phyloP scores from a whole-genome alignment of 1,140 invertebrate species.

The Hypothenemus hampei region DNA sequence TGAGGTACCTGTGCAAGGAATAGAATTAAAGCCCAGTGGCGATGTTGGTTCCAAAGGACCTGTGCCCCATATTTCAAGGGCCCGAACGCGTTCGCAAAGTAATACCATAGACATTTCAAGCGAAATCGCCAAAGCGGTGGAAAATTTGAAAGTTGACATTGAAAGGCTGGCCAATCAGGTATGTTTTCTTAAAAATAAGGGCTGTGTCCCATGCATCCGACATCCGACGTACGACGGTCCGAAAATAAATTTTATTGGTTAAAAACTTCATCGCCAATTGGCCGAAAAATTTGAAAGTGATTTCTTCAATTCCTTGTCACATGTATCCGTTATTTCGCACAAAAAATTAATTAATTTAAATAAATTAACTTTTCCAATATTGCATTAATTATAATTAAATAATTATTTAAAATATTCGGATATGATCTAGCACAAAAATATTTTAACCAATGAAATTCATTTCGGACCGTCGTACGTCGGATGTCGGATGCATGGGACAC shows the following conservation, averaged over 20 bases:
- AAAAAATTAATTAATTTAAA: too few species aligned
- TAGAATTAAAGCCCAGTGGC: not conserved
- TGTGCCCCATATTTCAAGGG: slow-evolving; percentile 33
- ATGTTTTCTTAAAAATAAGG: too few species aligned
- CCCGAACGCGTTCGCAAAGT: slow-evolving; percentile 27
- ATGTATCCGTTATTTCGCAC: too few species aligned
- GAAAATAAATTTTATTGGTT: not conserved
- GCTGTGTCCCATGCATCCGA: too few species aligned
- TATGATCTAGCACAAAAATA: too few species aligned
- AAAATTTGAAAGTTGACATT: slow-evolving; percentile 47
- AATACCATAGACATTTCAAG: slow-evolving; percentile 39
- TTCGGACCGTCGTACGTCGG: not conserved
- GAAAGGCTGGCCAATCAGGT: slow-evolving; percentile 46
- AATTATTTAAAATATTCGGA: not conserved
- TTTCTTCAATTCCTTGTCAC: too few species aligned
- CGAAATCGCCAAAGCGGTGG: slow-evolving; percentile 46
- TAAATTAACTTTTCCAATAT: too few species aligned
- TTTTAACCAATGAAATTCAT: not conserved
- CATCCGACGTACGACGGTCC: too few species aligned
- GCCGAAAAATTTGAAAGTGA: too few species aligned
- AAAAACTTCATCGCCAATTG: too few species aligned
- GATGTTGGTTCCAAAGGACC: slow-evolving; percentile 16
- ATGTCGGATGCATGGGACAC: not conserved
- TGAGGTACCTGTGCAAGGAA: slow-evolving; percentile 48
- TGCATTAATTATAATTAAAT: too few species aligned